phyloP scores from a whole-genome alignment of 2,113 vertebrate genomes.

The Leucosticte australis region DNA sequence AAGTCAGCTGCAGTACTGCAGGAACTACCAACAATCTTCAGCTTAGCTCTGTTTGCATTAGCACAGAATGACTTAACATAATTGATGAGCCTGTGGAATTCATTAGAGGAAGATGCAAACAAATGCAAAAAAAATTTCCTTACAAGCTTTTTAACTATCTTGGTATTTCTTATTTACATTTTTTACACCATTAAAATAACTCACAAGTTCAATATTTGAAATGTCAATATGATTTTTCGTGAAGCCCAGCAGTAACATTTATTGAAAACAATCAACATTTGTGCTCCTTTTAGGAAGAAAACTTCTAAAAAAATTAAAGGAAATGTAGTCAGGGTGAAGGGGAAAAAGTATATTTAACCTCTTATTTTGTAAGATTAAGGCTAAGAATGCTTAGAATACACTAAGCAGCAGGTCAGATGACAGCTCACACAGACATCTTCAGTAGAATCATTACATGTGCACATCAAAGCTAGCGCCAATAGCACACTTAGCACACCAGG shows the following conservation, averaged over 20 bases:
- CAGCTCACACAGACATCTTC: neutral
- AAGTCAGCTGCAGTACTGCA: neutral
- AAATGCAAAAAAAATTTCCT: neutral
- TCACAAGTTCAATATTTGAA: neutral
- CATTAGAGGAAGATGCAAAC: neutral
- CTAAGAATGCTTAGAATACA: neutral
- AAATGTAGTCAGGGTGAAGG: neutral
- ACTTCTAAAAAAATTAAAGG: neutral
- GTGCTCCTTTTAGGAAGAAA: neutral
- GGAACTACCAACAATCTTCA: neutral
- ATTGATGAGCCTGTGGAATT: neutral
- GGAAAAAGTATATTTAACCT: neutral
- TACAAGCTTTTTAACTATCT: neutral
- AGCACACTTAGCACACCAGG: neutral
- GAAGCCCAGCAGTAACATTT: neutral
- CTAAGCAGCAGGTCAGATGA: neutral
- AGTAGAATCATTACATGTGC: rapidly evolving
- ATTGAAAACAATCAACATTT: neutral
- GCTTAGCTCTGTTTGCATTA: neutral
- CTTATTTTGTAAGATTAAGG: neutral
- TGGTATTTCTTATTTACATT: neutral
- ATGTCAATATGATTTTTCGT: neutral
- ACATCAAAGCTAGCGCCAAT: neutral
- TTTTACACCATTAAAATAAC: neutral
- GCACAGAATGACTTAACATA: neutral